Percentiles rank a stretch among this genome's conserved stretches.
Conservation (phyloP, 2,888 invertebrate genomes). For the Cloeon dipterum region DNA sequence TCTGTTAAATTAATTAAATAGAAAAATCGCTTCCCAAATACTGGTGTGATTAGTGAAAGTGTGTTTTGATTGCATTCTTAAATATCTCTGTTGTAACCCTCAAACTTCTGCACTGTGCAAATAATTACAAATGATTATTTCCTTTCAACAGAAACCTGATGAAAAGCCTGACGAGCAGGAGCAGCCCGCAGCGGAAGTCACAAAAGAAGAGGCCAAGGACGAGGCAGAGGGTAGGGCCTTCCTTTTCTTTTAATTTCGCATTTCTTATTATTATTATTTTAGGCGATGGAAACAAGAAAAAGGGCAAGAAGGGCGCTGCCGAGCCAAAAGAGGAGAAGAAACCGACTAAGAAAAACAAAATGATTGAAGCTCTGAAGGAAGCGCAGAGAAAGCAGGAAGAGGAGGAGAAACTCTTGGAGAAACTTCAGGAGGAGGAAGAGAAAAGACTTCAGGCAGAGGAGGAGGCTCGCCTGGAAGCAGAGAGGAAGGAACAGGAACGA, state of each 20-base stretch:
- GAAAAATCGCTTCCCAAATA: no score
- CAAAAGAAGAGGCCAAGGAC: constrained; percentile 1
- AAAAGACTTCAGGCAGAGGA: constrained; percentile 51
- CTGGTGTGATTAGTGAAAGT: no score
- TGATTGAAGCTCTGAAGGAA: constrained; percentile 81
- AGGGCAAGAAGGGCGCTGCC: constrained; percentile 13
- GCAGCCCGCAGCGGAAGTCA: constrained; percentile 2
- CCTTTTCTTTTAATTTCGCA: not conserved
- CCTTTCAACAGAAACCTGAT: no score
- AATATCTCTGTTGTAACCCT: no score
- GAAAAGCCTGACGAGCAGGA: constrained; percentile 7
- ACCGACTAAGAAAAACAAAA: constrained; percentile 57
- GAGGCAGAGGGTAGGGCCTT: not conserved
- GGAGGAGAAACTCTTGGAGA: constrained; percentile 54
- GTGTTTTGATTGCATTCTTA: no score
- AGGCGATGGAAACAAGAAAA: constrained; percentile 13
- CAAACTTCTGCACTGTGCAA: no score
- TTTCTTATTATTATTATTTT: constrained; percentile 4
- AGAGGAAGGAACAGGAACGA: constrained; percentile 61
- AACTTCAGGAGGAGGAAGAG: constrained; percentile 61
- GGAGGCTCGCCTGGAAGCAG: constrained; percentile 43
- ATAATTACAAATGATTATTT: no score
- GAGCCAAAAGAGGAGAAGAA: constrained; percentile 16
- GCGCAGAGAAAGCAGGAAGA: constrained; percentile 69
- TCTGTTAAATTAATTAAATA: no score